Evolutionary conservation across 1,140 invertebrate species (phyloP).

Genomic region (Rhopalosiphum maidis): DNA sequence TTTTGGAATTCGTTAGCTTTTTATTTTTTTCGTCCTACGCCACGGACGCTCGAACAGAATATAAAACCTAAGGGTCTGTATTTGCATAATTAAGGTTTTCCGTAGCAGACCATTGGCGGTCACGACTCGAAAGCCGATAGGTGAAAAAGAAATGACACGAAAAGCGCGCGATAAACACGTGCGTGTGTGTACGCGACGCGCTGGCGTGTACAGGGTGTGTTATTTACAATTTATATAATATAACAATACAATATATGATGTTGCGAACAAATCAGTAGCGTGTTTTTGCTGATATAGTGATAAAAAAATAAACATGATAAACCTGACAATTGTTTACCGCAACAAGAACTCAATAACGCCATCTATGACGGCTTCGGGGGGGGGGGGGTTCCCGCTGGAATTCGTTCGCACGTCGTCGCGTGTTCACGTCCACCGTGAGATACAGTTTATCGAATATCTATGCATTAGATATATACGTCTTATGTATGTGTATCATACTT

Average conservation of each 20-base stretch:
- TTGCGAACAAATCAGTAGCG: too few species aligned
- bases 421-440: too few species aligned
- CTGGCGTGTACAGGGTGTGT: too few species aligned
- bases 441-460: too few species aligned
- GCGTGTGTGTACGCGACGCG: not conserved
- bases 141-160: not conserved
- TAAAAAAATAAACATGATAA: too few species aligned
- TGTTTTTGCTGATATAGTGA: not conserved
- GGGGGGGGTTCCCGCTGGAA: too few species aligned
- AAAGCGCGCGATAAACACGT: not conserved
- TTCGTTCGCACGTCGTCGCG: too few species aligned
- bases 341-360: too few species aligned
- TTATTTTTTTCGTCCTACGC: not conserved
- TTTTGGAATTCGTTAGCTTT: not conserved
- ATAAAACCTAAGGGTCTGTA: not conserved
- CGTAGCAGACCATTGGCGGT: not conserved
- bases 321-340: too few species aligned
- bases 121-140: not conserved
- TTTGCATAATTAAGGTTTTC: not conserved
- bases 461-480: too few species aligned
- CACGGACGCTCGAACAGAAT: not conserved
- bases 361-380: too few species aligned
- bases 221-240: not conserved
- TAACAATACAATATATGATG: not conserved
- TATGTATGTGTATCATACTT: too few species aligned